phyloP scores from a whole-genome alignment of 2,888 invertebrate genomes.

The Mongoloraphidia duomilia region DNA sequence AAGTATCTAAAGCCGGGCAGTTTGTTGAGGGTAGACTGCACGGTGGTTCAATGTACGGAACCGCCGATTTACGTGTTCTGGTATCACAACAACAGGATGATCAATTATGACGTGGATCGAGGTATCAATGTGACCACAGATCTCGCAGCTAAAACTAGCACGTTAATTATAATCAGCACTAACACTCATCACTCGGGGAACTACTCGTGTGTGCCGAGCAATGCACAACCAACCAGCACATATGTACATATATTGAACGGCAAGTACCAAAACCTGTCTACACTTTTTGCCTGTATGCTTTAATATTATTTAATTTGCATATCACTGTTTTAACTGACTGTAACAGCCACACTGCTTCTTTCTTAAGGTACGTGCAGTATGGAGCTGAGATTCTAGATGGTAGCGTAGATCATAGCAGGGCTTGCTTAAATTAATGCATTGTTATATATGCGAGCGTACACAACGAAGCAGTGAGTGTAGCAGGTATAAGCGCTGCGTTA shows the following conservation, averaged over 20 bases:
- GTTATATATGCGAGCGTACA: too few species aligned
- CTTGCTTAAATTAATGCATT: too few species aligned
- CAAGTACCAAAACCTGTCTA: conserved; percentile 29
- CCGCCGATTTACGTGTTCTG: conserved; percentile 73
- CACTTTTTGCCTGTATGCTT: too few species aligned
- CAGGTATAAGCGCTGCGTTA: too few species aligned
- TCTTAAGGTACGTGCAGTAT: too few species aligned
- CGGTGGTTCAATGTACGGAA: conserved; percentile 71
- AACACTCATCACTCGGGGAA: conserved; percentile 69
- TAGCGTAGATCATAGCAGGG: too few species aligned
- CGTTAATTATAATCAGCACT: conserved; percentile 40
- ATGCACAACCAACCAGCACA: conserved; percentile 75
- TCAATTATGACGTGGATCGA: conserved; percentile 76
- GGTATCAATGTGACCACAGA: conserved; percentile 80
- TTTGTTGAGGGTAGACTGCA: conserved; percentile 64
- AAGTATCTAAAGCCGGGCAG: conserved; percentile 81
- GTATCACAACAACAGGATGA: conserved; percentile 85
- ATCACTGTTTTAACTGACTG: too few species aligned
- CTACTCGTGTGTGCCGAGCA: conserved; percentile 80
- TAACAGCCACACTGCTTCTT: too few species aligned
- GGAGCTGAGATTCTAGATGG: too few species aligned
- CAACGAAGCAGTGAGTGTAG: too few species aligned
- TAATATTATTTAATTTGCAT: too few species aligned
- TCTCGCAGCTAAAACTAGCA: conserved; percentile 51
- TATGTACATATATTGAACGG: conserved; percentile 83